Conservation (phyloP, 2,113 vertebrate genomes). For the Promerops cafer region DNA sequence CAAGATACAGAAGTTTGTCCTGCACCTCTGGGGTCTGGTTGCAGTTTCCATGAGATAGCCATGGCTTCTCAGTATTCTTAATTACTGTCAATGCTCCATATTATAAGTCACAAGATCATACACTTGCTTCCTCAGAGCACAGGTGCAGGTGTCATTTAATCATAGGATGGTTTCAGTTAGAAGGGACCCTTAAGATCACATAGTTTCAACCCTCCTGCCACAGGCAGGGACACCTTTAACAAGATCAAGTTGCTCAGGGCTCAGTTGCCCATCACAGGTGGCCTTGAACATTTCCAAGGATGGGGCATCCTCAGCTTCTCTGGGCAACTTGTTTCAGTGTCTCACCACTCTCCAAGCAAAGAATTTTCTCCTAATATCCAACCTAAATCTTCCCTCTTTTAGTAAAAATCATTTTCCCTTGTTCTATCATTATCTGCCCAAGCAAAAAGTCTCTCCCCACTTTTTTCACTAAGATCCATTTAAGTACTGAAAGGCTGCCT, state of each 20-base stretch:
- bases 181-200: neutral
- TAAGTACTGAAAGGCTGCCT: neutral
- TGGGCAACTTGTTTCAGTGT: neutral
- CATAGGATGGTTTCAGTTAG: neutral
- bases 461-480: neutral
- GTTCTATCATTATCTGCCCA: neutral
- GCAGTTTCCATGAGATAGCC: neutral
- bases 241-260: neutral
- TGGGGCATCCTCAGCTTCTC: neutral
- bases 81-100: neutral
- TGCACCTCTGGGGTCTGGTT: neutral
- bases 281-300: neutral
- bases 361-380: neutral
- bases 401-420: neutral
- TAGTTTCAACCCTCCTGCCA: neutral
- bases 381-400: neutral
- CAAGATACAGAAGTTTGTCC: neutral
- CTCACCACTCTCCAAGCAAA: neutral
- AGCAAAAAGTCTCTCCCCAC: neutral
- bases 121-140: neutral
- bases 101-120: neutral
- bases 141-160: neutral
- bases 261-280: neutral
- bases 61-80: neutral
- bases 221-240: accelerated